Evolutionary conservation across 2,113 vertebrate genomes (phyloP).

Genomic region (Pithys albifrons): DNA sequence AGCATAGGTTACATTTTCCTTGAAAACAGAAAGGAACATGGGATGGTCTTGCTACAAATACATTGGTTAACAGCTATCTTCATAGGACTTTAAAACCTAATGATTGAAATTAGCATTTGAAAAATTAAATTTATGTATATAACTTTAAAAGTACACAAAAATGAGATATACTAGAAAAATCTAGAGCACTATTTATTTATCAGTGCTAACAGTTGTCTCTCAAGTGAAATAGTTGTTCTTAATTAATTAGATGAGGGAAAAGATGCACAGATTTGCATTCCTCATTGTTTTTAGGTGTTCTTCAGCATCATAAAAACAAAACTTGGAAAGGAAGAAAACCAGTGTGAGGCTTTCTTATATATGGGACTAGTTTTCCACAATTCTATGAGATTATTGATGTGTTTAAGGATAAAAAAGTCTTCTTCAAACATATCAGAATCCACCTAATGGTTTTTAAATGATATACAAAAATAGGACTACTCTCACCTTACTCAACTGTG

Average conservation of each 20-base stretch:
- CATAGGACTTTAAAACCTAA: neutral
- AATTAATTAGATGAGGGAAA: neutral
- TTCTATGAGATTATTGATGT: neutral
- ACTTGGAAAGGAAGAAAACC: neutral
- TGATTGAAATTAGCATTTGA: neutral
- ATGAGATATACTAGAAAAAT: neutral
- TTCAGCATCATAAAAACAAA: neutral
- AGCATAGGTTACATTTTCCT: neutral
- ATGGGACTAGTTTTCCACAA: neutral
- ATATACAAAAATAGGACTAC: neutral
- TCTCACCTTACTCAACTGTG: neutral
- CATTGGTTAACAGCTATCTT: neutral
- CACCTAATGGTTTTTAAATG: neutral
- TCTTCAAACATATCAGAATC: neutral
- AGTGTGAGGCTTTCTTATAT: neutral
- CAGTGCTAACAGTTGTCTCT: neutral
- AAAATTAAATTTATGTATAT: neutral
- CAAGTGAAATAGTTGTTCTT: neutral
- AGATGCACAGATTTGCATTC: neutral
- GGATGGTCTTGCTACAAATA: neutral
- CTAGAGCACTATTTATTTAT: neutral
- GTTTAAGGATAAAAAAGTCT: neutral
- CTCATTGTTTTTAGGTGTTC: neutral
- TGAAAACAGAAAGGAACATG: neutral
- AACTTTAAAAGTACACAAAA: neutral